A percentile compares a stretch with the other conserved stretches of the same genome.
Evolutionary conservation across 2,797 vertebrate genomes (phyloP).

Genomic region (Spinus pinus): DNA sequence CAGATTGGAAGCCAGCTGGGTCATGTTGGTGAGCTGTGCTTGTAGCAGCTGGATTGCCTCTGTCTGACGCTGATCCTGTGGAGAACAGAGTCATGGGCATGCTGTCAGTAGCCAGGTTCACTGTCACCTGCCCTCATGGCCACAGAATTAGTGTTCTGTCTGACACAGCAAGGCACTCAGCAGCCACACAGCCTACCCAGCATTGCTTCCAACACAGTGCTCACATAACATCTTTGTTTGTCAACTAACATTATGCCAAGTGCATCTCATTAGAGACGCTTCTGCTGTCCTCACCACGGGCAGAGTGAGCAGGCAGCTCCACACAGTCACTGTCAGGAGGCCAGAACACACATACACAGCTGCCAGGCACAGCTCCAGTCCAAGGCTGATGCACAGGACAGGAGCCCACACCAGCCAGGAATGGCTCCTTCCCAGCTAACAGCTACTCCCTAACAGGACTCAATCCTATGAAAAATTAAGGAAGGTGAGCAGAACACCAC

Average conservation of each 20-base stretch:
- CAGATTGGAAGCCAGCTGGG: conserved; percentile 89
- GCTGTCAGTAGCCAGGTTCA: not conserved
- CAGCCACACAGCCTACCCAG: not conserved
- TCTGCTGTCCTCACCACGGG: not conserved
- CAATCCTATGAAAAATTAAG: not conserved
- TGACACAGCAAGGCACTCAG: not conserved
- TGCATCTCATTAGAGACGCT: not conserved
- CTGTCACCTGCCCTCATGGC: not conserved
- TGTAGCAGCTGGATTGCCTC: conserved; percentile 94
- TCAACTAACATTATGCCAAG: not conserved
- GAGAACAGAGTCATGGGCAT: not conserved
- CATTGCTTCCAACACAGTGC: not conserved
- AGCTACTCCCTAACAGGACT: not conserved
- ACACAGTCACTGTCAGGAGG: not conserved
- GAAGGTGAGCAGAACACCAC: not conserved
- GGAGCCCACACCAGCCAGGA: not conserved
- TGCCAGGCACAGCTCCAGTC: not conserved
- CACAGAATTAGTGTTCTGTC: not conserved
- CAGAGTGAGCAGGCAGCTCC: not conserved
- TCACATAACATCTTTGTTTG: not conserved
- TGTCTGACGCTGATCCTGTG: conserved; percentile 92
- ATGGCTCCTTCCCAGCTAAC: not conserved
- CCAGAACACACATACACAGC: not conserved
- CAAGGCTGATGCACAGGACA: not conserved
- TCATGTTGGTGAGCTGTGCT: conserved; percentile 90